These are phyloP conservation scores for Sandelia bainsii DNA, from an alignment of 2,797 vertebrate species.

Conservation along the genomic window DNA sequence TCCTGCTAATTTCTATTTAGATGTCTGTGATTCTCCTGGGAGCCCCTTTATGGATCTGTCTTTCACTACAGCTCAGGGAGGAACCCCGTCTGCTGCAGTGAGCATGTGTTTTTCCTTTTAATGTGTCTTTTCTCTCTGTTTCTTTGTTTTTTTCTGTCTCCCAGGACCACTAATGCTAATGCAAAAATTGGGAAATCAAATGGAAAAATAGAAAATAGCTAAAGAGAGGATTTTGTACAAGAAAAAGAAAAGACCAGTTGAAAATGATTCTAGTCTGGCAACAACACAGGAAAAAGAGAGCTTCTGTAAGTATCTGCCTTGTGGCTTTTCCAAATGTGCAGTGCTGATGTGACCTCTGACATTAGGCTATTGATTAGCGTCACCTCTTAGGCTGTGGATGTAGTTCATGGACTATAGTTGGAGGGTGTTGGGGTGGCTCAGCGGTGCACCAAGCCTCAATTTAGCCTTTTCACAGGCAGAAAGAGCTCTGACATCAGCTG, in stretches of 20 bases:
- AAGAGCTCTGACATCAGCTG: conserved; percentile 50
- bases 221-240: conserved; percentile 16
- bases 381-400: conserved; percentile 31
- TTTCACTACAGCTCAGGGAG: conserved; percentile 75
- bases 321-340: conserved; percentile 16
- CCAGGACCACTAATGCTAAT: conserved; percentile 18
- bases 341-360: conserved; percentile 41
- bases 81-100: conserved; percentile 53
- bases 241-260: neutral
- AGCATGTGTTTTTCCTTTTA: conserved; percentile 30
- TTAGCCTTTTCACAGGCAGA: conserved; percentile 47
- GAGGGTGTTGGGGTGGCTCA: conserved; percentile 32
- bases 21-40: conserved; percentile 59
- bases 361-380: conserved; percentile 33
- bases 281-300: neutral
- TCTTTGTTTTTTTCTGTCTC: conserved; percentile 8
- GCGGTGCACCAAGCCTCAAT: conserved; percentile 45
- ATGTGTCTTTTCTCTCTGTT: conserved; percentile 22
- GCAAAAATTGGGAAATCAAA: conserved; percentile 24
- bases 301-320: neutral
- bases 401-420: conserved; percentile 47
- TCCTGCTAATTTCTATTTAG: conserved; percentile 81
- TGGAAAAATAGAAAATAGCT: conserved; percentile 24
- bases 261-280: neutral
- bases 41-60: conserved; percentile 76